Evolutionary conservation across 2,888 invertebrate genomes (phyloP).

Genomic region (Mythimna vitellina): DNA sequence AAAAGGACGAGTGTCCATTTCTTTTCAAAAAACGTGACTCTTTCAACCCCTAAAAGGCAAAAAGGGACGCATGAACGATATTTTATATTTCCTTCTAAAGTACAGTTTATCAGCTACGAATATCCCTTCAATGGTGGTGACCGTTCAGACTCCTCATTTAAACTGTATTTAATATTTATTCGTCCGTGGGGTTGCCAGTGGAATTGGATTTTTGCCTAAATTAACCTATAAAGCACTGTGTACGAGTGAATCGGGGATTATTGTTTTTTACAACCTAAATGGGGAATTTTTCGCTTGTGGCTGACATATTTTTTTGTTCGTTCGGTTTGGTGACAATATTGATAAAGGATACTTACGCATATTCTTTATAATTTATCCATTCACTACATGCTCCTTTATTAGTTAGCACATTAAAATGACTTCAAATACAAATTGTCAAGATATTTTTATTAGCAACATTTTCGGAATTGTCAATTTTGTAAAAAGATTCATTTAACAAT

Average conservation of each 20-base stretch:
- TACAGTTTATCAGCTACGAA: constrained; percentile 53
- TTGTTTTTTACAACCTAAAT: constrained; percentile 58
- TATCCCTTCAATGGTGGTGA: constrained; percentile 46
- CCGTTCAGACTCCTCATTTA: constrained; percentile 53
- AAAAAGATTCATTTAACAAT: too few relatives aligned
- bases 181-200: constrained; percentile 54
- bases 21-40: constrained; percentile 38
- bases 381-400: neutral
- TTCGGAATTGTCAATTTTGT: too few relatives aligned
- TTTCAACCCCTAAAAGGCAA: constrained; percentile 13
- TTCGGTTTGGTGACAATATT: neutral
- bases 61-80: constrained; percentile 18
- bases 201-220: constrained; percentile 60
- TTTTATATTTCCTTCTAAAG: constrained; percentile 38
- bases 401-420: neutral
- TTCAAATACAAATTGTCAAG: neutral
- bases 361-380: constrained; percentile 1
- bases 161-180: constrained; percentile 64
- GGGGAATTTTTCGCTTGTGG: constrained; percentile 37
- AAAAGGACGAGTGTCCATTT: constrained; percentile 37
- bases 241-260: constrained; percentile 61
- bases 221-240: constrained; percentile 57
- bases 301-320: too few relatives aligned
- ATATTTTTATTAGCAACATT: too few relatives aligned
- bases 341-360: neutral